phyloP scores from a whole-genome alignment of 1,140 invertebrate species.

The Zaprionus ghesquierei region DNA sequence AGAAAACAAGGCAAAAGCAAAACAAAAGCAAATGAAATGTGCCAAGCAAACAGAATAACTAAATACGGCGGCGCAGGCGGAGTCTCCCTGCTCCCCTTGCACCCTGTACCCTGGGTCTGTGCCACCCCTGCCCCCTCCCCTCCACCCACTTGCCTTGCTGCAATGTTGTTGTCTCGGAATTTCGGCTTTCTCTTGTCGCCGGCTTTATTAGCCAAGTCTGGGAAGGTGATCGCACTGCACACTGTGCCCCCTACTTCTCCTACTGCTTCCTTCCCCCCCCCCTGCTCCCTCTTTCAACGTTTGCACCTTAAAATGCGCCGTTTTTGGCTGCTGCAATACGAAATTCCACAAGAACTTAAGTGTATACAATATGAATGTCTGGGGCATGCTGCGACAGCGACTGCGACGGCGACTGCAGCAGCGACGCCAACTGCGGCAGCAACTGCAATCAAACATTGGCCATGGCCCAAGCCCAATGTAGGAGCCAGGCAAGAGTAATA shows the following conservation, averaged over 20 bases:
- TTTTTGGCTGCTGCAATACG: slow-evolving; percentile 60
- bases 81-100: neutral
- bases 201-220: slow-evolving; percentile 78
- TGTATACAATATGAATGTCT: slow-evolving; percentile 78
- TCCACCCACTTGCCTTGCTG: slow-evolving; percentile 24
- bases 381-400: slow-evolving; percentile 53
- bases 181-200: slow-evolving; percentile 77
- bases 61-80: slow-evolving; percentile 47
- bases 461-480: slow-evolving; percentile 68
- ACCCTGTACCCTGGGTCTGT: neutral
- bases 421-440: slow-evolving; percentile 9
- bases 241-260: neutral
- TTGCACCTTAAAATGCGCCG: slow-evolving; percentile 55
- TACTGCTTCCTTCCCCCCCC: neutral
- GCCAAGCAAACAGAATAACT: slow-evolving; percentile 73
- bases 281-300: slow-evolving; percentile 2
- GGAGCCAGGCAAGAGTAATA: slow-evolving; percentile 65
- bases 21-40: slow-evolving; percentile 35
- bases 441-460: slow-evolving; percentile 58
- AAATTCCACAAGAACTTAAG: slow-evolving; percentile 78
- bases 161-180: slow-evolving; percentile 75
- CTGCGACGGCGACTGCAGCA: neutral
- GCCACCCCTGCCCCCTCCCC: neutral
- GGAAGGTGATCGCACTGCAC: slow-evolving; percentile 32
- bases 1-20: slow-evolving; percentile 3